Evolutionary conservation across 1,140 invertebrate genomes (phyloP), one percentile per base, ranked within the genome.

Genomic region (Atopsyche davidsoni): DNA sequence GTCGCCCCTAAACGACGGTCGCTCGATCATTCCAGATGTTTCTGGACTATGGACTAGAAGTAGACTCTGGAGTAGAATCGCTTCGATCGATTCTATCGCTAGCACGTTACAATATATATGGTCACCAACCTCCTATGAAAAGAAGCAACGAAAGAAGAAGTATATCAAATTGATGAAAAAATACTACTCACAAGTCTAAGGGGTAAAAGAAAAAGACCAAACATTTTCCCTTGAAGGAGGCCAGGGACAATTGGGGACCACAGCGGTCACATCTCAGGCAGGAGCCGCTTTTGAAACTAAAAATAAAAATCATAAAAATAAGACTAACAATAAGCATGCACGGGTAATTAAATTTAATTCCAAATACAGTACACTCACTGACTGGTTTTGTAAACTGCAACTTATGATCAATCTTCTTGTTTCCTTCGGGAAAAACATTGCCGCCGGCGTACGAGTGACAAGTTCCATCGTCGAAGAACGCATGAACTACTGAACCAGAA

Each of bases 151-250:
- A n/a, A n/a, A n/a, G n/a, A n/a, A n/a, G n/a, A n/a, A n/a, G n/a
- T n/a, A n/a, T n/a, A n/a, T n/a, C n/a, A n/a, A n/a, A n/a, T n/a
- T n/a, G n/a, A n/a, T n/a, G n/a, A n/a, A n/a, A n/a, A n/a, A n/a
- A n/a, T n/a, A n/a, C n/a, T n/a, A 81, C 89, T 87, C 81, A 96
- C 92, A 98, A 98, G 69, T 97, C 95, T 40, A 98, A 72, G 3
- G 95, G 95, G 68, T 98, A 98, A 68, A 98, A 98, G 68, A 98
- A 95, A 62, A 98, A 88, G 1, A 98, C 90, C 7, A 98, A 75
- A 72, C 97, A 98, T 87, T 97, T 96, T 58, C 92, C 93, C 61
- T 79, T 77, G 66, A 83, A 98, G 66, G 95, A 92, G 10, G 79
- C 76, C 1, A 96, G 73, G 56, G 91, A 89, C 16, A 98, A 73